phyloP scores from a whole-genome alignment of 2,797 vertebrate species.

The Scolopax rusticola region DNA sequence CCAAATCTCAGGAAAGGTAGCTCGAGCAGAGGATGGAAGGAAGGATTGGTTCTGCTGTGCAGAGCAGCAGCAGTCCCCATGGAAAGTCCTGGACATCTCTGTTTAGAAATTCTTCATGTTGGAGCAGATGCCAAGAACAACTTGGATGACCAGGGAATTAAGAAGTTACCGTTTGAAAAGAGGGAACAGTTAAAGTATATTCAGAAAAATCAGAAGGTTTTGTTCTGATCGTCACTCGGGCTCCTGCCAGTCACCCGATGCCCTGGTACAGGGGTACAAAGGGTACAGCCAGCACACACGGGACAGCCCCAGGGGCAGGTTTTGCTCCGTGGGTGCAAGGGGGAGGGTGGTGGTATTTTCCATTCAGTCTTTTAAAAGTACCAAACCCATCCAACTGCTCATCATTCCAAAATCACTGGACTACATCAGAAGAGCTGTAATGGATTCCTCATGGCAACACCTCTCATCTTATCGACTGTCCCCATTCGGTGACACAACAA shows the following conservation, averaged over 20 bases:
- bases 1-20: not conserved
- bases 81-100: not conserved
- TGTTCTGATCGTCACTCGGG: not conserved
- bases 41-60: not conserved
- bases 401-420: not conserved
- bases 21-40: not conserved
- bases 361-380: not conserved
- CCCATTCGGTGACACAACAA: not conserved
- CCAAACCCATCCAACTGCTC: not conserved
- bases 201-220: not conserved
- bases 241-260: not conserved
- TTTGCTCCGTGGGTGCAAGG: not conserved
- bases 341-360: not conserved
- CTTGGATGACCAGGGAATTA: not conserved
- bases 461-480: not conserved
- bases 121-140: not conserved
- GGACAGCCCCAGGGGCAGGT: fast-evolving
- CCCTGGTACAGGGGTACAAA: not conserved
- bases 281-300: too few relatives aligned
- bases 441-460: fast-evolving
- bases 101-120: not conserved
- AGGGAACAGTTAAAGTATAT: not conserved
- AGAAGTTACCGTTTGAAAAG: not conserved
- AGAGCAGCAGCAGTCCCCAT: too few relatives aligned
- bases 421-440: not conserved